Evolutionary conservation across 2,113 vertebrate genomes (phyloP), one percentile per base, ranked within the genome.

Genomic region (Siphamia tubifer): DNA sequence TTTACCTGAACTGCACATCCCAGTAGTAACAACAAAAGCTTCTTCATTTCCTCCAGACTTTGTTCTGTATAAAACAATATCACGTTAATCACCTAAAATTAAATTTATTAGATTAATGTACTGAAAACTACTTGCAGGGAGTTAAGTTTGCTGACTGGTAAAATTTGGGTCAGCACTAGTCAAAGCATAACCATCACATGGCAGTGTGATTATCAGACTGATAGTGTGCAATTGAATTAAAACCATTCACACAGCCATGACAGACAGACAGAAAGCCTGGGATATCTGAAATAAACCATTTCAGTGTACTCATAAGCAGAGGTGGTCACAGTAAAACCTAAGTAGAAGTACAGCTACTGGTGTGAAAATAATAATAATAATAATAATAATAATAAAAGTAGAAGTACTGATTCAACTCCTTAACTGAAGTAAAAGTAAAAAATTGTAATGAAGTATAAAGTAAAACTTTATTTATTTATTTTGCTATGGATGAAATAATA

Each of bases 1-100:
- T 55, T 73, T 85, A 98, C 96, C 94, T 98, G 96, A 75, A 98
- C 96, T 11, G 96, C 96, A 92, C 96, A 98, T 27, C 96, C 96
- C 70, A 98, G 83, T 38, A 98, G 85, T 23, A 98, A 92, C 39
- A 98, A 86, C 36, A 98, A 83, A 4, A 98, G 82, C 63, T 95
- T 98, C 89, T 95, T 96, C 70, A 96, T 84, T 89, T 98, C 96
- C 81, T 96, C 94, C 68, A 96, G 94, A 87, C 94, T 94, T 94
- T 94, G 93, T 63, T 95, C 96, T 98, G 84, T 56, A 67, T 28
- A 27, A 58, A 65, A 62, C 31, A 72, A 83, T 57, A 77, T 43
- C 15, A 27, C 52, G 13, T 10, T n/a, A 12, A 24, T 30, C 34
- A 51, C 71, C 15, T 56, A 19, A 60, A 21, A 45, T 20, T 9